A percentile compares a stretch with the other conserved stretches of the same genome.
These are phyloP conservation scores for Microcebus tavaratra DNA, from an alignment of 2,113 vertebrate genomes.

Conservation along the genomic window DNA sequence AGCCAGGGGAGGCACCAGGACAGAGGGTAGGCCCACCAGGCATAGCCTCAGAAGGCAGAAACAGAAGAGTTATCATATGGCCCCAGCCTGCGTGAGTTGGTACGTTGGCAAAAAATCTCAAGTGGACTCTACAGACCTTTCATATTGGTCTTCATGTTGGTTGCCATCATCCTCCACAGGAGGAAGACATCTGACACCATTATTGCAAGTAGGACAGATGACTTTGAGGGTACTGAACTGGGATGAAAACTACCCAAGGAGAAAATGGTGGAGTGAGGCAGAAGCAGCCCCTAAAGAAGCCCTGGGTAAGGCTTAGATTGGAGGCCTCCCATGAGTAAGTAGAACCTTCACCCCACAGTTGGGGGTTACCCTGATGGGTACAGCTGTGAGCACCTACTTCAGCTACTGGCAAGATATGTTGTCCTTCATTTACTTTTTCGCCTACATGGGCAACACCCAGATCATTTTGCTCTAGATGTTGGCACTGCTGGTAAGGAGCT, in stretches of 20 bases:
- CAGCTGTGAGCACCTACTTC: constrained; percentile 97
- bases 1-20: neutral
- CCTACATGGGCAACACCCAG: constrained; percentile 95
- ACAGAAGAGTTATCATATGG: neutral
- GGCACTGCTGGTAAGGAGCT: constrained; percentile 91
- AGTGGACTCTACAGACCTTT: constrained; percentile 96
- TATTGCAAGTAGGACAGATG: constrained; percentile 87
- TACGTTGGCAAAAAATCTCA: constrained; percentile 91
- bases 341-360: constrained; percentile 85
- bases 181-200: constrained; percentile 98
- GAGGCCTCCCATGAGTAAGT: constrained; percentile 10
- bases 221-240: neutral
- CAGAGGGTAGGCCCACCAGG: neutral
- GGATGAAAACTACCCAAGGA: neutral
- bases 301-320: neutral
- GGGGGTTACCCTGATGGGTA: constrained; percentile 97
- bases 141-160: constrained; percentile 97
- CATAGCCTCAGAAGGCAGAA: neutral
- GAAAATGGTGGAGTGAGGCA: neutral
- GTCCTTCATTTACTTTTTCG: constrained; percentile 96
- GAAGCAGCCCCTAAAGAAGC: constrained; percentile 21
- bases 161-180: constrained; percentile 96
- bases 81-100: constrained; percentile 38
- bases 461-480: constrained; percentile 98
- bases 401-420: constrained; percentile 97